Evolutionary conservation across 2,113 vertebrate genomes (phyloP).

Genomic region (Telmatochromis sp.): DNA sequence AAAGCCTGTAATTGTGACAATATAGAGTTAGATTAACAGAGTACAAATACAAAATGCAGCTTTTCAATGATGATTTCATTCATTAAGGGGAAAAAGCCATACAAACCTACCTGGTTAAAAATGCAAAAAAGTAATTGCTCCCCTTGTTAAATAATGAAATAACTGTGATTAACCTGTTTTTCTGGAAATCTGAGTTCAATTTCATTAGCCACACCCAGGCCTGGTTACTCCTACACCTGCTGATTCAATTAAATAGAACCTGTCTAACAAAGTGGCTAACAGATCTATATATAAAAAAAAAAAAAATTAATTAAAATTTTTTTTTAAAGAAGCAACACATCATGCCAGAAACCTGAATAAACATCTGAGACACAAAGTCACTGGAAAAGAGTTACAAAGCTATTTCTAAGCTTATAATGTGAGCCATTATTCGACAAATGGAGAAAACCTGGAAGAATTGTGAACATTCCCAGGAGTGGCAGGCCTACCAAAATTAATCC

Average conservation of each 20-base stretch:
- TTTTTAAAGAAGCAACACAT: neutral
- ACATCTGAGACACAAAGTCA: neutral
- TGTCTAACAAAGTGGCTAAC: neutral
- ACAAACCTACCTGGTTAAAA: neutral
- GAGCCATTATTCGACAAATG: neutral
- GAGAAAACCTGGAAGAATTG: neutral
- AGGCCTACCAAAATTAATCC: neutral
- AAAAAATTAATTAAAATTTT: no score
- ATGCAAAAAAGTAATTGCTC: neutral
- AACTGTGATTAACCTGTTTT: neutral
- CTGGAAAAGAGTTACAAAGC: neutral
- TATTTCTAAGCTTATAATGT: neutral
- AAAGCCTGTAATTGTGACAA: no score
- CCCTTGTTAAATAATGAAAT: neutral
- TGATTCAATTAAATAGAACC: neutral
- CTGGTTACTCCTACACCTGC: neutral
- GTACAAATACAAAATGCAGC: neutral
- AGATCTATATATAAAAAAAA: fast-evolving
- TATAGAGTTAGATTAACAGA: no score
- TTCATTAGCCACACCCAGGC: neutral
- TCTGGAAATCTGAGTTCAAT: neutral
- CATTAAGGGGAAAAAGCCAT: neutral
- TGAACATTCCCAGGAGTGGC: neutral
- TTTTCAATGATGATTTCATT: neutral
- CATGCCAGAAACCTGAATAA: neutral